Evolutionary conservation across 1,140 invertebrate species (phyloP).

Genomic region (Patella vulgata): DNA sequence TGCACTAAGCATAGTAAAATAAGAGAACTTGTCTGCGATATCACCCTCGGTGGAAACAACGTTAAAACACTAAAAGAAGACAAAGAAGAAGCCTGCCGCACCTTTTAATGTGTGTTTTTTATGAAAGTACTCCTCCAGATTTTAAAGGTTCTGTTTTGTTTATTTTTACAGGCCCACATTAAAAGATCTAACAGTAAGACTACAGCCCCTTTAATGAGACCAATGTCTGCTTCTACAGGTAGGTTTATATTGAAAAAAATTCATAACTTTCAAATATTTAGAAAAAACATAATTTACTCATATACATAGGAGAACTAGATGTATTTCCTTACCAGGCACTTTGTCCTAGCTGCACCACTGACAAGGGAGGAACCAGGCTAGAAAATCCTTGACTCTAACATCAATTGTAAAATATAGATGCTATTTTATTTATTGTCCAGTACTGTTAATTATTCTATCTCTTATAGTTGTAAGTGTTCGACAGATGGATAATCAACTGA

Average conservation of each 20-base stretch:
- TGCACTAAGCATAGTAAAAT: too few relatives aligned
- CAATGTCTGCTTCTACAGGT: constrained; percentile 59
- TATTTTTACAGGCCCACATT: constrained; percentile 44
- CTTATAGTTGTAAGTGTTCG: constrained; percentile 46
- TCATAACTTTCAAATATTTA: too few relatives aligned
- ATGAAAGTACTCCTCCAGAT: too few relatives aligned
- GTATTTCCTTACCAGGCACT: background rate
- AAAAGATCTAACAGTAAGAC: constrained; percentile 41
- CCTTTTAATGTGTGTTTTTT: too few relatives aligned
- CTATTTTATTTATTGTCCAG: background rate
- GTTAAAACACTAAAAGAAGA: too few relatives aligned
- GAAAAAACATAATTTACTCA: too few relatives aligned
- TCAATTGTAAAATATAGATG: constrained; percentile 9
- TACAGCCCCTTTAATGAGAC: constrained; percentile 56
- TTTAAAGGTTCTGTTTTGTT: constrained; percentile 1
- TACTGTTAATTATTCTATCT: background rate
- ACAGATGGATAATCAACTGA: constrained; percentile 51
- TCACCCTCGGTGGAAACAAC: too few relatives aligned
- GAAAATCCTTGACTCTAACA: background rate
- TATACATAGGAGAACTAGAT: background rate
- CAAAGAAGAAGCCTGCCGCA: too few relatives aligned
- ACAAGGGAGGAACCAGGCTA: background rate
- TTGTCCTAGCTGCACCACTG: background rate
- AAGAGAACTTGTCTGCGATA: too few relatives aligned
- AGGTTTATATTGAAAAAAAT: constrained; percentile 22